Evolutionary conservation across 2,113 vertebrate genomes (phyloP), one percentile per base, ranked within the genome.

Genomic region (Seriola rivoliana): DNA sequence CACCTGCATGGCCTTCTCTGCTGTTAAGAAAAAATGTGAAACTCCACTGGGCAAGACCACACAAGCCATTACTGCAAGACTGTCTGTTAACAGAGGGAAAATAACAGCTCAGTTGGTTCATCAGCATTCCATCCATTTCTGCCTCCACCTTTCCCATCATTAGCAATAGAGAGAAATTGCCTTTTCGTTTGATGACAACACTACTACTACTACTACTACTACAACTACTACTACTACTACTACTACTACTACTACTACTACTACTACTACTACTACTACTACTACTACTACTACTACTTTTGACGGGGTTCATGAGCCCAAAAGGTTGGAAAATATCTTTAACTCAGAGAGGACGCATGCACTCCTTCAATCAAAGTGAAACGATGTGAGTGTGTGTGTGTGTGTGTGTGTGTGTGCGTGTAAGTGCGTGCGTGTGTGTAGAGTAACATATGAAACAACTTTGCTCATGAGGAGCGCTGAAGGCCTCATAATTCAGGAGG

Each of bases 101-200:
- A 89, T 89, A 89, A 85, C 78, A 87, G 74, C 38, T 71, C 50
- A 36, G 42, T 46, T 54, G 36, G 71, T 82, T 88, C 64, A 86
- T 72, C 84, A 81, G 81, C 90, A 94, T 92, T 90, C 91, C 77
- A 60, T 25, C 48, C 81, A 72, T 88, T 73, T 63, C 69, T 81
- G 54, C 44, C 40, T 70, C 60, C 21, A 38, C 65, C 62, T 38
- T 52, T 8, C 64, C 84, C 60, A 63, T 75, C 62, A 65, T 21
- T 21, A 52, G 7, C 19, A 8, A 52, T 9, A 21, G 19, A 10
- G 50, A 21, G 21, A 52, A 70, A 58, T n/a, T 0, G 34, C 40
- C 25, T 50, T 0, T 0, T 42, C 54, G 16, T 21, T 36, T 5
- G 3, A 32, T 4, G 14, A 38, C 5, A 38, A 38, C 8, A 38